Conservation (phyloP, 2,888 invertebrate species). For the Galerucella pusilla region DNA sequence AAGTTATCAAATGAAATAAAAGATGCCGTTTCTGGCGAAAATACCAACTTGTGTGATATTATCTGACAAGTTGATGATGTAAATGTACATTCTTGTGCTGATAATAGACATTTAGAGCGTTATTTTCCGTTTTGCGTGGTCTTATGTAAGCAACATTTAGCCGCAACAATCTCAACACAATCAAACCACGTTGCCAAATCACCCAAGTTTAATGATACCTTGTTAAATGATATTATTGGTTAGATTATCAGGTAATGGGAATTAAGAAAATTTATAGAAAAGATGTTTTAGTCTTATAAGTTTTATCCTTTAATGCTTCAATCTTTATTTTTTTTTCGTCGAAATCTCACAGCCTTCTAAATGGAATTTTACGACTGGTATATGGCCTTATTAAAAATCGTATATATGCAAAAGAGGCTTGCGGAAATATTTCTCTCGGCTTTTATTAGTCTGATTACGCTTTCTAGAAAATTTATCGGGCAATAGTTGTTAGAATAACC, state of each 20-base stretch:
- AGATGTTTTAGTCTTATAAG: no score
- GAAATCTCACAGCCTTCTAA: slow-evolving; percentile 20
- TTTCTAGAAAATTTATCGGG: slow-evolving; percentile 18
- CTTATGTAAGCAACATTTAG: slow-evolving; percentile 30
- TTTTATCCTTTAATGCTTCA: no score
- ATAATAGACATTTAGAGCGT: slow-evolving; percentile 38
- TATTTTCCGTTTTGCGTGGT: slow-evolving; percentile 32
- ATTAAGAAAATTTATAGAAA: no score
- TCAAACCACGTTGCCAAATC: background rate
- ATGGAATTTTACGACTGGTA: slow-evolving; percentile 31
- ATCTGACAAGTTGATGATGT: slow-evolving; percentile 33
- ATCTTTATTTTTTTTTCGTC: slow-evolving; percentile 1
- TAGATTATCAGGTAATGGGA: no score
- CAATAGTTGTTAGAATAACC: slow-evolving; percentile 12
- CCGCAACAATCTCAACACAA: background rate
- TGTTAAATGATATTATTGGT: no score
- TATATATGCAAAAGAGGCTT: slow-evolving; percentile 28
- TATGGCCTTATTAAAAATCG: slow-evolving; percentile 31
- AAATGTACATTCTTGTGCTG: slow-evolving; percentile 35
- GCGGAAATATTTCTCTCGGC: slow-evolving; percentile 10
- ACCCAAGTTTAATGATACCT: background rate
- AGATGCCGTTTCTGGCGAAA: slow-evolving; percentile 29
- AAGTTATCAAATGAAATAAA: slow-evolving; percentile 30
- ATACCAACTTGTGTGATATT: slow-evolving; percentile 31
- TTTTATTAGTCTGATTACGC: slow-evolving; percentile 25